Evolutionary conservation across 2,888 invertebrate species (phyloP), one percentile per base, ranked within the genome.

Genomic region (Pristionchus mayeri): DNA sequence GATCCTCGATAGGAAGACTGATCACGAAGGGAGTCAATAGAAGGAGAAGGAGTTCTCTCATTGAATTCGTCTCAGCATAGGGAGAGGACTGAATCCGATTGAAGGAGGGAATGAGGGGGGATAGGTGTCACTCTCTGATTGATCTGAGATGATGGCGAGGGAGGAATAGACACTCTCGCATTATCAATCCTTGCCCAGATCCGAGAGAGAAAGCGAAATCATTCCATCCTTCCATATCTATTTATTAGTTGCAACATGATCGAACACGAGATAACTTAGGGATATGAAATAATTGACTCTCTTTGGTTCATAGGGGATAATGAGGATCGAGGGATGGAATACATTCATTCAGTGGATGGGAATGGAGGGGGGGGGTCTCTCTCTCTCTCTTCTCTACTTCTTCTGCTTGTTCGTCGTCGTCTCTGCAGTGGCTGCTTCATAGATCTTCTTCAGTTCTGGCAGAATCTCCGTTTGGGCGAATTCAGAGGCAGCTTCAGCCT

Each of bases 371-470:
- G n/a, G 57, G 57, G 16, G 18, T 34, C 4, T 63, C 34, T n/a
- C 2, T 67, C 67, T 63, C 34, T 63, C 34, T 67, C n/a, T 67
- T 9, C 67, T 67, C 37, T n/a, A n/a, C n/a, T n/a, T n/a, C n/a
- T 67, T 67, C 21, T 34, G 21, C 34, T 34, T 37, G 37, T 67
- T 34, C 2, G 67, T 67, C 7, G 75, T 75, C 18, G 75, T 85
- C 16, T 89, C 90, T 16, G 89, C 88, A 9, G 88, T 88, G 2
- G 89, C 91, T 1, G 91, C 91, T 40, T 90, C 89, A 81, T 90
- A 90, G 75, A 91, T 89, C 85, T 91, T 91, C 88, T 91, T 90
- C 87, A 91, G 85, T 83, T 91, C 90, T 52, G 91, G 91, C n/a
- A 90, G 82, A 34, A 91, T 89, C 84, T 91, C 91, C 16, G 89